Base-by-base conservation (phyloP, 2,113 vertebrate species). In the Ptyas mucosa region DNA sequence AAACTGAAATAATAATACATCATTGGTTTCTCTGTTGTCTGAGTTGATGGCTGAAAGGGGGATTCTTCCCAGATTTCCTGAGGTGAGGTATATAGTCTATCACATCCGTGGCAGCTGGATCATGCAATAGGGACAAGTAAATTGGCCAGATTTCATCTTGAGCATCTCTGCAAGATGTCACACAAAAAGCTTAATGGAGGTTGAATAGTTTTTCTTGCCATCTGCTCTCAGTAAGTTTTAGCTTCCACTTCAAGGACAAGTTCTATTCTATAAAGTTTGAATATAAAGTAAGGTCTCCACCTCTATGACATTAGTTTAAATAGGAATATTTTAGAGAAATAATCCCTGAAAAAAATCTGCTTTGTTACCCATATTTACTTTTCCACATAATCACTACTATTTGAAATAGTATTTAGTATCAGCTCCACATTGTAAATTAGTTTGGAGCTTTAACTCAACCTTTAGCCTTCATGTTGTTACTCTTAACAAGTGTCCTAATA, bases 71-170 rank as follows among this genome's bases (percentile, higher is more conserved):
- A 87, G 4, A 1, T 14, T 85, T 88, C 5, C 3, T 0, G 2
- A 0, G 1, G 12, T 54, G 81, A 23, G 58, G n/a, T 1, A 0
- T 90, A 0, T 18, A 20, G 46, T 2, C 85, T 0, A 0, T 85
- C 5, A 86, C 89, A 86, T 52, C 11, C 2, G 9, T 29, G 89
- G 92, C 54, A 29, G 85, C 26, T 43, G 85, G 86, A 93, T 87
- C 54, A 86, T 87, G 88, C 75, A 14, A 46, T 10, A 26, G 85
- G 55, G 51, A 55, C 29, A 57, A 23, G 88, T 87, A 18, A 89
- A 23, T 7, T 55, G 55, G 49, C 12, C 43, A 86, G 21, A 24
- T 91, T 85, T 94, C 90, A 87, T 51, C 88, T 87, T 87, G 85
- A 39, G 51, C 29, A 54, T 58, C 29, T 90, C 52, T n/a, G 51